These are phyloP conservation scores for Mellivora capensis DNA, from an alignment of 2,113 vertebrate genomes.

Conservation along the genomic window DNA sequence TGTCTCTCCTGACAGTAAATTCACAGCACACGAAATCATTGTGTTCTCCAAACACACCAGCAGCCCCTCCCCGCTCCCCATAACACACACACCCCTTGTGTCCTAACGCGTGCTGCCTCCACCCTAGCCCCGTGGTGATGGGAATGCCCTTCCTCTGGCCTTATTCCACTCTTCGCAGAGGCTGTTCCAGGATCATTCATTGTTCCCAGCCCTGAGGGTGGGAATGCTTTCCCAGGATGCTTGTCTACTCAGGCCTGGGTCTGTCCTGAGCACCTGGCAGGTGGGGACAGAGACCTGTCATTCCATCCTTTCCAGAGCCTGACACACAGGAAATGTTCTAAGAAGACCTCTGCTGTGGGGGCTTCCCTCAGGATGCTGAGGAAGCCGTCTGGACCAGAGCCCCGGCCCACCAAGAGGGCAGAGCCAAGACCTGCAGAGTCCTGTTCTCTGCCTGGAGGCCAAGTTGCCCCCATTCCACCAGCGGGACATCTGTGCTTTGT, in stretches of 20 bases:
- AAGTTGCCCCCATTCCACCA: neutral
- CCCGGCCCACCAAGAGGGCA: neutral
- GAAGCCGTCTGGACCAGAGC: neutral
- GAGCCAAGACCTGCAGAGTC: neutral
- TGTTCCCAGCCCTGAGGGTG: neutral
- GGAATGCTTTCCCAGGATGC: neutral
- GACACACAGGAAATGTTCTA: neutral
- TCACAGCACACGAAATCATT: neutral
- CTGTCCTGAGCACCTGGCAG: neutral
- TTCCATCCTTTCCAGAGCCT: neutral
- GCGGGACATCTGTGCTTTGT: neutral
- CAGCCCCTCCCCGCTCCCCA: neutral
- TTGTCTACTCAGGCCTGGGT: neutral
- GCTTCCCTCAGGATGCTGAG: neutral
- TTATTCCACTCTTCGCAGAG: neutral
- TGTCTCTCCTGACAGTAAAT: neutral
- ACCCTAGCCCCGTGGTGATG: neutral
- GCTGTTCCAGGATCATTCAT: neutral
- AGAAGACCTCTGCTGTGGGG: no score
- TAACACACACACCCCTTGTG: fast-evolving
- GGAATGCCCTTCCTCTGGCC: neutral
- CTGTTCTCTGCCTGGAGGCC: neutral
- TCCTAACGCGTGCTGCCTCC: neutral
- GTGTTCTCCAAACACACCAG: neutral
- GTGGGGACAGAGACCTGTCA: neutral